phyloP scores from a whole-genome alignment of 1,140 invertebrate genomes.

The Cephus cinctus region DNA sequence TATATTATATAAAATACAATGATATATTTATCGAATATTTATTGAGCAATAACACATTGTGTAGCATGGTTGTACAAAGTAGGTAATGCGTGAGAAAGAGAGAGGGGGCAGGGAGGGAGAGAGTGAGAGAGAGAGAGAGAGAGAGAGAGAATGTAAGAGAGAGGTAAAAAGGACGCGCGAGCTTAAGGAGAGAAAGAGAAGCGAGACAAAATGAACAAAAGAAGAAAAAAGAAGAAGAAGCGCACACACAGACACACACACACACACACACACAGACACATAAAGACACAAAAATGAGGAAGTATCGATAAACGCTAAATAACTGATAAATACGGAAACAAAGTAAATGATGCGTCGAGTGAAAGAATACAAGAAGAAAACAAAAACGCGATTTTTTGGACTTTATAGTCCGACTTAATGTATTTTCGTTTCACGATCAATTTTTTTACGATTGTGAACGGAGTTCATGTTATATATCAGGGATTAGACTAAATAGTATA shows the following conservation, averaged over 20 bases:
- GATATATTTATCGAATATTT: slow-evolving; percentile 55
- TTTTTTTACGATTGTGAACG: slow-evolving; percentile 49
- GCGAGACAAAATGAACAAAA: slow-evolving; percentile 23
- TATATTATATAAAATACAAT: slow-evolving; percentile 41
- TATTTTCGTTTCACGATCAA: slow-evolving; percentile 41
- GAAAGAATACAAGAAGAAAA: slow-evolving; percentile 12
- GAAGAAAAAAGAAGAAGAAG: slow-evolving; percentile 11
- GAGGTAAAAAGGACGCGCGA: slow-evolving; percentile 10
- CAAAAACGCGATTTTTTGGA: slow-evolving; percentile 14
- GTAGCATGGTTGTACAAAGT: slow-evolving; percentile 49
- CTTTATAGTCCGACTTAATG: slow-evolving; percentile 26
- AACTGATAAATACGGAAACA: no score
- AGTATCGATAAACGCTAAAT: no score
- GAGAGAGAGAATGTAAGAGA: slow-evolving; percentile 6
- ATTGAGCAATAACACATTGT: slow-evolving; percentile 46
- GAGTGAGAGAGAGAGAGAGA: slow-evolving; percentile 1
- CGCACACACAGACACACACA: slow-evolving; percentile 1
- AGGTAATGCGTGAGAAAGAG: slow-evolving; percentile 26
- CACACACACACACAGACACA: no score
- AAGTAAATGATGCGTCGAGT: slow-evolving; percentile 10
- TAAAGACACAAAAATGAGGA: no score
- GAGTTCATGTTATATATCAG: slow-evolving; percentile 55
- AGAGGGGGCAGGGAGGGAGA: background rate
- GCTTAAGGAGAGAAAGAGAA: no score
- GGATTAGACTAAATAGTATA: slow-evolving; percentile 55